Conservation (phyloP, 2,888 invertebrate species). For the Polymixis lichenea region DNA sequence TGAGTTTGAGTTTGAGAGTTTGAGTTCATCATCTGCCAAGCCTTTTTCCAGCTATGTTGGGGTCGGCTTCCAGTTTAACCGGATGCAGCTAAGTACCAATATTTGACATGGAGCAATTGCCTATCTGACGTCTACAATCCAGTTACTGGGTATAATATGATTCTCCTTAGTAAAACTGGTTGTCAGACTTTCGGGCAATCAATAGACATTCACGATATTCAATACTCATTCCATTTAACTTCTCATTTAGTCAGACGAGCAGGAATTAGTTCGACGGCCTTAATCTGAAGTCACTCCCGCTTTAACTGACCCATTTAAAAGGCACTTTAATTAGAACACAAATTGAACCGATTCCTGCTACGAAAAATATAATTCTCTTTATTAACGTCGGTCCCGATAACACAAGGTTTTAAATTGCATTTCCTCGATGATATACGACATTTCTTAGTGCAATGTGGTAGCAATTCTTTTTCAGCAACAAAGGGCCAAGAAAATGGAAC, state of each 20-base stretch:
- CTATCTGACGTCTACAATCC: too few species aligned
- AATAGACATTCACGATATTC: too few species aligned
- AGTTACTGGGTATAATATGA: too few species aligned
- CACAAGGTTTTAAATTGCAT: slow-evolving; percentile 59
- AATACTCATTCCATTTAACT: background rate
- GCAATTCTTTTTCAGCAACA: slow-evolving; percentile 64
- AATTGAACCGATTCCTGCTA: slow-evolving; percentile 43
- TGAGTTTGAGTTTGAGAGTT: too few species aligned
- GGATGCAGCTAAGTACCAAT: too few species aligned
- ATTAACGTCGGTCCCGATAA: slow-evolving; percentile 52
- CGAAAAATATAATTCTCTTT: slow-evolving; percentile 51
- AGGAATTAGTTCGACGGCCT: slow-evolving; percentile 11
- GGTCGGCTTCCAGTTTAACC: too few species aligned
- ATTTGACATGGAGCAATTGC: too few species aligned
- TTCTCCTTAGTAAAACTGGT: too few species aligned
- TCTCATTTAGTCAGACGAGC: background rate
- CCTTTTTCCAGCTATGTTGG: too few species aligned
- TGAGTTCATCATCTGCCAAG: too few species aligned
- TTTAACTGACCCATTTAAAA: slow-evolving; percentile 39
- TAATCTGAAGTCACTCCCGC: slow-evolving; percentile 20
- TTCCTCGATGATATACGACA: slow-evolving; percentile 62
- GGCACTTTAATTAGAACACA: slow-evolving; percentile 42
- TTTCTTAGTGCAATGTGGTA: slow-evolving; percentile 60
- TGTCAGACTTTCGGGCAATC: too few species aligned
- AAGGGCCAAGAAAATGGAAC: slow-evolving; percentile 65